Conservation (phyloP, 2,888 invertebrate genomes). For the Antheraea assamensis region DNA sequence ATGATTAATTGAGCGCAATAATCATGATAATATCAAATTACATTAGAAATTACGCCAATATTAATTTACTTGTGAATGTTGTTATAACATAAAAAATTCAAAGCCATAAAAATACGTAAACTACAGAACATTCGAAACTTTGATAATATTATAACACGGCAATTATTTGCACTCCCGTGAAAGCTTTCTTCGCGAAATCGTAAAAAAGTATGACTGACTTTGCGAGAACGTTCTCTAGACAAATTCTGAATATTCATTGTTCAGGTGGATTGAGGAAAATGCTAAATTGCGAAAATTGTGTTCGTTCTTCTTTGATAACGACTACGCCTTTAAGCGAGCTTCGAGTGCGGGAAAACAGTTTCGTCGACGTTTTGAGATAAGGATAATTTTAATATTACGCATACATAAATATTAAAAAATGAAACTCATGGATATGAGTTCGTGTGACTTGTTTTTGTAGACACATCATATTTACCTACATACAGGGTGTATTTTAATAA, state of each 20-base stretch:
- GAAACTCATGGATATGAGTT: neutral
- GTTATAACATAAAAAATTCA: neutral
- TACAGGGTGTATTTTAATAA: neutral
- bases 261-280: slow-evolving; percentile 42
- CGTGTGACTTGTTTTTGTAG: neutral
- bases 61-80: neutral
- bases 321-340: slow-evolving; percentile 39
- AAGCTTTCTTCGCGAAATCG: slow-evolving; percentile 14
- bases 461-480: neutral
- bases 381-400: slow-evolving; percentile 27
- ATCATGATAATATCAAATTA: neutral
- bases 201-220: slow-evolving; percentile 3
- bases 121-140: slow-evolving; percentile 13
- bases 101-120: neutral
- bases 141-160: slow-evolving; percentile 18
- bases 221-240: slow-evolving; percentile 19
- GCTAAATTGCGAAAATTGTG: slow-evolving; percentile 61
- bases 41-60: neutral
- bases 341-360: slow-evolving; percentile 37
- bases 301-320: slow-evolving; percentile 46
- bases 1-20: too few species aligned
- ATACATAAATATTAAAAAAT: slow-evolving; percentile 28
- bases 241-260: slow-evolving; percentile 24
- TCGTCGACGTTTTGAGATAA: slow-evolving; percentile 36
- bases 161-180: slow-evolving; percentile 18